phyloP scores from a whole-genome alignment of 1,140 invertebrate species.

The Epicauta chinensis region DNA sequence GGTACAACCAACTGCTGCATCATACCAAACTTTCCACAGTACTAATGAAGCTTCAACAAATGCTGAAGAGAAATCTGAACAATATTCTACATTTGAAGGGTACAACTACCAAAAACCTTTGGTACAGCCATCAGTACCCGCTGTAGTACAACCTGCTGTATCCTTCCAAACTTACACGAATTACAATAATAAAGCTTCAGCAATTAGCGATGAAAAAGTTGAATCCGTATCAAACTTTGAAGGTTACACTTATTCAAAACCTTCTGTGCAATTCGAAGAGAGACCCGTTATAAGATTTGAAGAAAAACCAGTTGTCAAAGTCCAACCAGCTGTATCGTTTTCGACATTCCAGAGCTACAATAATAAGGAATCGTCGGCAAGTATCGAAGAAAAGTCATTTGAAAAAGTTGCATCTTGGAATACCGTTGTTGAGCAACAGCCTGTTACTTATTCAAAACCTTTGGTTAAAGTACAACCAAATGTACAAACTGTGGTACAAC shows the following conservation, averaged over 20 bases:
- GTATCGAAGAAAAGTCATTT: no score
- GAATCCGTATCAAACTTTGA: neutral
- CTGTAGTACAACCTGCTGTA: slow-evolving; percentile 15
- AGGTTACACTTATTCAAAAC: slow-evolving; percentile 44
- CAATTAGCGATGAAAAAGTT: neutral
- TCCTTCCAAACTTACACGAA: slow-evolving; percentile 13
- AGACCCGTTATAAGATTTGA: slow-evolving; percentile 43
- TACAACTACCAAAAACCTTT: no score
- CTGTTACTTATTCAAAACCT: neutral
- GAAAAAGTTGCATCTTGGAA: no score
- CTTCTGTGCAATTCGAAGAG: slow-evolving; percentile 38
- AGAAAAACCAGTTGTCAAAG: slow-evolving; percentile 33
- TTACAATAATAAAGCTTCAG: no score
- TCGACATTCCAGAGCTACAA: no score
- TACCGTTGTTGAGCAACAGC: neutral
- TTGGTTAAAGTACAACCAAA: slow-evolving; percentile 3
- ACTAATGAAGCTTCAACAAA: neutral
- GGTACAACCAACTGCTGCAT: neutral
- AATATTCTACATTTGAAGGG: no score
- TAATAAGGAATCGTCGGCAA: neutral
- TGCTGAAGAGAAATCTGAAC: neutral
- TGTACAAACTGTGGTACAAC: neutral
- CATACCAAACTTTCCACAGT: neutral
- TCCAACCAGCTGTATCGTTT: no score
- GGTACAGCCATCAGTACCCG: slow-evolving; percentile 1